Percentiles rank a stretch among this genome's conserved stretches.
phyloP scores from a whole-genome alignment of 2,113 vertebrate species.

The Pantherophis guttatus region DNA sequence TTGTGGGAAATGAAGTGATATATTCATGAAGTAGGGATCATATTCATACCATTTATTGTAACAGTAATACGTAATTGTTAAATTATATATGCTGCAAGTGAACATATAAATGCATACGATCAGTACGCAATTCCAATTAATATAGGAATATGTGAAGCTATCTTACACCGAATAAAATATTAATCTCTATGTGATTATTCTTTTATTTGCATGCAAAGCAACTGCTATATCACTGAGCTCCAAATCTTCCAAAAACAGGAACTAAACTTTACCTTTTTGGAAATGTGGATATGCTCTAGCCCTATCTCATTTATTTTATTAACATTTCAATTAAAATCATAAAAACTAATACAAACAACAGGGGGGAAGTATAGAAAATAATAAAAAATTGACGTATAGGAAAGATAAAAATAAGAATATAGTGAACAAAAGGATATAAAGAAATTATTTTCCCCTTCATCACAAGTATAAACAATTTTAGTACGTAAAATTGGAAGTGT shows the following conservation, averaged over 20 bases:
- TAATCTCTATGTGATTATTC: background rate
- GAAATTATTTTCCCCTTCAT: background rate
- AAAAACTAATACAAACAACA: no score
- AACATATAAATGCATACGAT: background rate
- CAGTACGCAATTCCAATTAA: background rate
- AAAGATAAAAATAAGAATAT: background rate
- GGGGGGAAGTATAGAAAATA: no score
- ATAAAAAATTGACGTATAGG: background rate
- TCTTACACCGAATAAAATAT: background rate
- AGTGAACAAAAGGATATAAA: background rate
- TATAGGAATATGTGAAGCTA: background rate
- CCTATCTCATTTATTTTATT: background rate
- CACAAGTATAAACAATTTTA: background rate
- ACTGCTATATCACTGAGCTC: background rate
- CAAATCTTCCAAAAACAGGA: background rate
- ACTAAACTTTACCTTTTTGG: background rate
- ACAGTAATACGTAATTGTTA: background rate
- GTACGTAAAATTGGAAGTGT: no score
- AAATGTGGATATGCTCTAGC: background rate
- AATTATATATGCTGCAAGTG: slow-evolving; percentile 14
- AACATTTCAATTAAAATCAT: no score
- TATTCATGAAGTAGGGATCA: slow-evolving; percentile 28
- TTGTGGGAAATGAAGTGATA: background rate
- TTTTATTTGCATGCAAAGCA: background rate
- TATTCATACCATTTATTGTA: slow-evolving; percentile 2